Conservation (phyloP, 1,140 invertebrate species). For the Sesamia nonagrioides region DNA sequence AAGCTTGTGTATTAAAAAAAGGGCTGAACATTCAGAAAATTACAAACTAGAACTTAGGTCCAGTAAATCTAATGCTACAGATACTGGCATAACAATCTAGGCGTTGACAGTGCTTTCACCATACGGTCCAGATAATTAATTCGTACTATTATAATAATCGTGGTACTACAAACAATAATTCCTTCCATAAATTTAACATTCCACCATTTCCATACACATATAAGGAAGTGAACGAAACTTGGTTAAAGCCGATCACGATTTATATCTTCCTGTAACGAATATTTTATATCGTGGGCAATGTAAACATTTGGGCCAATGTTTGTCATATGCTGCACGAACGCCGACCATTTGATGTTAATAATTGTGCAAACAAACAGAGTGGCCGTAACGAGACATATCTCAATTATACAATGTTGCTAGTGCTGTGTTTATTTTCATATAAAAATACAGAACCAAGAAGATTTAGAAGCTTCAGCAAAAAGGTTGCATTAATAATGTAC, state of each 20-base stretch:
- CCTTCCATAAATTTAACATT: constrained; percentile 41
- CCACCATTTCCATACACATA: constrained; percentile 44
- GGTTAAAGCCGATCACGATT: constrained; percentile 57
- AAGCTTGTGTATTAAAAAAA: too few relatives aligned
- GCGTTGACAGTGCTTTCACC: constrained; percentile 11
- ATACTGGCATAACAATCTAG: background rate
- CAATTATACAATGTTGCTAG: constrained; percentile 57
- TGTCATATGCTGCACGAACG: constrained; percentile 50
- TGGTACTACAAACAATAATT: constrained; percentile 44
- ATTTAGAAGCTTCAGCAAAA: background rate
- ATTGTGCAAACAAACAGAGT: constrained; percentile 69
- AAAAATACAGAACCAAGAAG: constrained; percentile 56
- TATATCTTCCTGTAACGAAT: constrained; percentile 68
- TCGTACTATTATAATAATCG: constrained; percentile 47
- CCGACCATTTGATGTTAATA: constrained; percentile 73
- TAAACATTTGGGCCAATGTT: constrained; percentile 58
- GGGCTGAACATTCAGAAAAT: too few relatives aligned
- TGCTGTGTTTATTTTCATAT: constrained; percentile 47
- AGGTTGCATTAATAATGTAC: background rate
- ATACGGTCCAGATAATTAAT: constrained; percentile 38
- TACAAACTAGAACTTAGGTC: too few relatives aligned
- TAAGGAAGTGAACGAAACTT: constrained; percentile 57
- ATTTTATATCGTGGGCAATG: constrained; percentile 54
- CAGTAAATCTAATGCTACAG: background rate
- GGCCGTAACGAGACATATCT: constrained; percentile 61